A percentile compares a stretch with the other conserved stretches of the same genome.
These are phyloP conservation scores for Danio aesculapii DNA, from an alignment of 2,797 vertebrate genomes.

Conservation along the genomic window DNA sequence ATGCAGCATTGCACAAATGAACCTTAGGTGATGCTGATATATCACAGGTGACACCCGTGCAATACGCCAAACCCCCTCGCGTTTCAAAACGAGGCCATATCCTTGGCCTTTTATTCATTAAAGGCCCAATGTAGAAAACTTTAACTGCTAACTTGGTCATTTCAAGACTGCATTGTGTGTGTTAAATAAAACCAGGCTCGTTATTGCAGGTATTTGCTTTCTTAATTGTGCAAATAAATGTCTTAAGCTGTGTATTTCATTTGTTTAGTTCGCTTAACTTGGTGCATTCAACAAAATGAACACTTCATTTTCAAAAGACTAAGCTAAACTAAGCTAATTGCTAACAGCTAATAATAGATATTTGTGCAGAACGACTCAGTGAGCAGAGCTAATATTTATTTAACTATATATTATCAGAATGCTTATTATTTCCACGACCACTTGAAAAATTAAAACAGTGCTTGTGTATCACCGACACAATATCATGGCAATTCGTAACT, in stretches of 20 bases:
- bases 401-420: no score
- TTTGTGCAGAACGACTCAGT: neutral
- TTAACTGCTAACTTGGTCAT: neutral
- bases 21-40: conserved; percentile 29
- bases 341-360: neutral
- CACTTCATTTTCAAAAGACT: neutral
- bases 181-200: neutral
- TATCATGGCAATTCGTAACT: no score
- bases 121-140: neutral
- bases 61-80: conserved; percentile 1
- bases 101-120: neutral
- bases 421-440: no score
- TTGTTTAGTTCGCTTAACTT: no score
- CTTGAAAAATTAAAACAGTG: no score
- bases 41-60: conserved; percentile 21
- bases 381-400: neutral
- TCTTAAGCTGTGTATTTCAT: no score
- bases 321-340: neutral
- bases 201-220: neutral
- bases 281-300: neutral
- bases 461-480: no score
- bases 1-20: conserved; percentile 41
- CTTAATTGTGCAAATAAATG: neutral
- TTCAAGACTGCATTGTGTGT: neutral
- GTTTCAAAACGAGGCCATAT: conserved; percentile 13